A percentile compares a stretch with the other conserved stretches of the same genome.
phyloP scores from a whole-genome alignment of 2,797 vertebrate genomes.

The Silurus lanzhouensis region DNA sequence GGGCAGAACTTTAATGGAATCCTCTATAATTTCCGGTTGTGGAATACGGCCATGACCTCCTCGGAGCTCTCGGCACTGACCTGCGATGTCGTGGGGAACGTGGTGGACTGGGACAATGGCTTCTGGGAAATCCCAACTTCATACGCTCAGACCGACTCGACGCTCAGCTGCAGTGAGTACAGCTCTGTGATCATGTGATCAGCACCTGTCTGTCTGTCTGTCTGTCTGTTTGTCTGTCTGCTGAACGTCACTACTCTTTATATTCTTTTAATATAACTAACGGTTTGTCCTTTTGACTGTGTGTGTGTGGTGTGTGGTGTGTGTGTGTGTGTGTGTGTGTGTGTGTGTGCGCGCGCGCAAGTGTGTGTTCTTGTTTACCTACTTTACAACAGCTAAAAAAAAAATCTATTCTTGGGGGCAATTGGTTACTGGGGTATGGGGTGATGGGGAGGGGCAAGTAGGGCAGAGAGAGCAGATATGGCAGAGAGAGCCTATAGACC shows the following conservation, averaged over 20 bases:
- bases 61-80: conserved; percentile 76
- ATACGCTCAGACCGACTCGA: conserved; percentile 82
- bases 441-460: too few relatives aligned
- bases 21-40: conserved; percentile 93
- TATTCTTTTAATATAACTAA: background rate
- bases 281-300: background rate
- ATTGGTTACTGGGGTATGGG: too few relatives aligned
- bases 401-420: too few relatives aligned
- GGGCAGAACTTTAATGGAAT: conserved; percentile 76
- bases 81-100: conserved; percentile 81
- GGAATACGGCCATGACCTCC: conserved; percentile 81
- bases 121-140: conserved; percentile 85
- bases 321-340: too few relatives aligned
- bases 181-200: background rate
- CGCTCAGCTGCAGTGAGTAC: conserved; percentile 94
- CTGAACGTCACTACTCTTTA: background rate
- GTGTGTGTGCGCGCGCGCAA: too few relatives aligned
- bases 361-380: too few relatives aligned
- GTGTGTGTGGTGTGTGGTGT: too few relatives aligned
- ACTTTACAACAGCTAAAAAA: too few relatives aligned
- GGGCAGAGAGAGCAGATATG: too few relatives aligned
- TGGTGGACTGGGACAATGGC: conserved; percentile 92
- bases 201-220: background rate
- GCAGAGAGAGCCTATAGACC: too few relatives aligned
- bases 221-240: background rate